A percentile compares a stretch with the other conserved stretches of the same genome.
Conservation (phyloP, 2,888 invertebrate genomes). For the Hypomecis punctinalis region DNA sequence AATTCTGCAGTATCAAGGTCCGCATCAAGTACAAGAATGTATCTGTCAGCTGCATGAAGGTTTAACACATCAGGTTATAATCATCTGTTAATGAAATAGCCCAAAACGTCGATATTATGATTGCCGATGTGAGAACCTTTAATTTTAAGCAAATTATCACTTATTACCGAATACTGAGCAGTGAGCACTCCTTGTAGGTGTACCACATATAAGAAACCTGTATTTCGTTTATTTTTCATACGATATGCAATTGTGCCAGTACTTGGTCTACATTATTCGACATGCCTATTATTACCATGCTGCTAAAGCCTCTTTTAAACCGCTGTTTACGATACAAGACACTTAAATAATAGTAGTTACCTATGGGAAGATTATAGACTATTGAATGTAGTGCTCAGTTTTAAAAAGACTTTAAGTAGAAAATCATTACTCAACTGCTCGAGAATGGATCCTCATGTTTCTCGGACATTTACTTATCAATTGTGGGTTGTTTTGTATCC, state of each 20-base stretch:
- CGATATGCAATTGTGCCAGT: conserved; percentile 15
- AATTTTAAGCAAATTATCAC: conserved; percentile 32
- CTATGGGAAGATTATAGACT: conserved; percentile 1
- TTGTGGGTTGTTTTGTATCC: too few relatives aligned
- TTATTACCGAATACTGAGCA: conserved; percentile 12
- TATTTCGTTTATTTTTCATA: conserved; percentile 17
- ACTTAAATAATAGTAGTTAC: conserved; percentile 11
- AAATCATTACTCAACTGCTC: too few relatives aligned
- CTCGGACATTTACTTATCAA: too few relatives aligned
- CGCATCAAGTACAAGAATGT: background rate
- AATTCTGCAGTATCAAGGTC: background rate
- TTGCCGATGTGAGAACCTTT: conserved; percentile 19
- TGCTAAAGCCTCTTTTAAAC: conserved; percentile 25
- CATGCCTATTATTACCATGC: conserved; percentile 18
- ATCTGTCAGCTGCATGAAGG: conserved; percentile 11
- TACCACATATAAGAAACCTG: conserved; percentile 22
- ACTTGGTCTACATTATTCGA: conserved; percentile 16
- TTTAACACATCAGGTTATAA: conserved; percentile 24
- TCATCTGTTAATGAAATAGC: conserved; percentile 30
- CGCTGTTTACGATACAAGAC: conserved; percentile 14
- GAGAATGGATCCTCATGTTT: too few relatives aligned
- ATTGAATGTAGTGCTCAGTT: background rate
- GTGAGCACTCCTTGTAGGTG: background rate
- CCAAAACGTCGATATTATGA: conserved; percentile 20
- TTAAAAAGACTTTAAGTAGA: background rate